Evolutionary conservation across 2,888 invertebrate genomes (phyloP), one percentile per base, ranked within the genome.

Genomic region (Clunio marinus): DNA sequence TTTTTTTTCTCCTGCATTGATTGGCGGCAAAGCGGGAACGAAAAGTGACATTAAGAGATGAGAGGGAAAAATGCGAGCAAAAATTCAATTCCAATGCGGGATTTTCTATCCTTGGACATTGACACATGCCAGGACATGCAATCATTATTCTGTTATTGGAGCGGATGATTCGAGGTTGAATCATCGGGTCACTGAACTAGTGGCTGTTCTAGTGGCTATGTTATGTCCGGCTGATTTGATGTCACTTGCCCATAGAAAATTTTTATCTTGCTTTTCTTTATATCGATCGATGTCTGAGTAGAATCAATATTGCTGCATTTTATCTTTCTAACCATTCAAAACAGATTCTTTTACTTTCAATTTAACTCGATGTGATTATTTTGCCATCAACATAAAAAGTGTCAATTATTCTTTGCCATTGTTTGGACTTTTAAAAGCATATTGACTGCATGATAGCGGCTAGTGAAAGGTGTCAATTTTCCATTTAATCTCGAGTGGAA

Each of bases 101-200:
- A 41, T 15, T 41, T 37, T 62, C 62, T 10, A 62, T 62, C 46
- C 25, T 63, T 63, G 45, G 45, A 63, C 63, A 63, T 45, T 63
- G 63, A 63, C 63, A 63, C 46, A 63, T n/a, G n/a, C n/a, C n/a
- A n/a, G n/a, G n/a, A n/a, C n/a, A n/a, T 63, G 28, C 45, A 63
- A 63, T 46, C n/a, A 37, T 17, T 60, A 27, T 60, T 32, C 17
- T 13, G 1, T 35, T 32, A 13, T 35, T 20, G 2, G 20, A 22
- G 13, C 15, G 25, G 25, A 35, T 20, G 17, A 15, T 8, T 22
- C 5, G 25, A 20, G 35, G 3, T 7, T 3, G 10, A 20, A 7
- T 27, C 10, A 35, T n/a, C 2, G 22, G 63, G 45, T 63, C 45
- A 63, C 8, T 28, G 45, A 15, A 46, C 46, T 45, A 27, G 3